phyloP scores from a whole-genome alignment of 2,797 vertebrate species.

The Lacerta bilineata region DNA sequence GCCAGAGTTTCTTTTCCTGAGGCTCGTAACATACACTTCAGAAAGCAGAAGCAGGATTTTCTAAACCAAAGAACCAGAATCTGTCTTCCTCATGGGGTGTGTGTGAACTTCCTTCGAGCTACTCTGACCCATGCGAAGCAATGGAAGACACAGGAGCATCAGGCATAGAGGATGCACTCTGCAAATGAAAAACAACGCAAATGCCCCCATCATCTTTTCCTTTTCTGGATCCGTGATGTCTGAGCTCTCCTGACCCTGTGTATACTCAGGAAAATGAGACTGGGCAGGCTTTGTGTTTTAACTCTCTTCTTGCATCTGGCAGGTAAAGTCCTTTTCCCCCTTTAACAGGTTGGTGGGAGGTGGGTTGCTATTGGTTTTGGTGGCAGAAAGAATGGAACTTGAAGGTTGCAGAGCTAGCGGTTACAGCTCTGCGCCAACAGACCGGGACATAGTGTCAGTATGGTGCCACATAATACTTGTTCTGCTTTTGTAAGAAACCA shows the following conservation, averaged over 20 bases:
- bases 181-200: conserved; percentile 4
- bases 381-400: background rate
- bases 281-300: conserved; percentile 62
- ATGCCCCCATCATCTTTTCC: background rate
- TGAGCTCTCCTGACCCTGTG: conserved; percentile 60
- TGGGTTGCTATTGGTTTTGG: background rate
- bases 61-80: background rate
- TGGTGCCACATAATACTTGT: no score
- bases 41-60: background rate
- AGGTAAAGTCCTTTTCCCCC: conserved; percentile 63
- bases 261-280: conserved; percentile 60
- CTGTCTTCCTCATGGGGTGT: background rate
- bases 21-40: background rate
- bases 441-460: background rate
- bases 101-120: background rate
- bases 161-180: background rate
- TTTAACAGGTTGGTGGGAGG: background rate
- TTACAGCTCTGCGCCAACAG: background rate
- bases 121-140: background rate
- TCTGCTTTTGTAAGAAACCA: no score
- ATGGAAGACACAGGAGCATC: background rate
- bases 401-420: background rate
- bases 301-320: conserved; percentile 58
- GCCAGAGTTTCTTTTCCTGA: background rate
- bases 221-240: conserved; percentile 37